Conservation (phyloP, 2,113 vertebrate species). For the Cavia aperea region DNA sequence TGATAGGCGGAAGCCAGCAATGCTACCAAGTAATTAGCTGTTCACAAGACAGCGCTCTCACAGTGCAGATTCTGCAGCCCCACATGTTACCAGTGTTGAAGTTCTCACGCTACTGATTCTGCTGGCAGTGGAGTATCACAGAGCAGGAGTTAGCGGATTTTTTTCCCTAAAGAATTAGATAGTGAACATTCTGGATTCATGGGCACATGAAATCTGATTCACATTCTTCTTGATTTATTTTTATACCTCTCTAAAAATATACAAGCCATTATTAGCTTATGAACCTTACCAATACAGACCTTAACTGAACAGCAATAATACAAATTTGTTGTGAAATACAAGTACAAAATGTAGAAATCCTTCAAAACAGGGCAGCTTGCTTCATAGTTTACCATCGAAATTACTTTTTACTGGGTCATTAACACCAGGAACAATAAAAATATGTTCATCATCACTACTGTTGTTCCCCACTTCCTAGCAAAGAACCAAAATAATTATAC, state of each 20-base stretch:
- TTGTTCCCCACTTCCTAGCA: not conserved
- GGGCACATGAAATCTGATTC: not conserved
- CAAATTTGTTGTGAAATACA: not conserved
- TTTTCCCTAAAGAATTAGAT: conserved; percentile 18
- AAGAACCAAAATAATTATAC: not conserved
- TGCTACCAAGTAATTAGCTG: not conserved
- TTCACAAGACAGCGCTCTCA: not conserved
- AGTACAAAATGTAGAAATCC: not conserved
- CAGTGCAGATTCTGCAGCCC: not conserved
- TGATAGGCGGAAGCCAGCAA: not conserved
- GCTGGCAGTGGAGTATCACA: not conserved
- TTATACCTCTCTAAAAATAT: not conserved
- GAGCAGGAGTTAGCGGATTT: not conserved
- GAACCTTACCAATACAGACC: not conserved
- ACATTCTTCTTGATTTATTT: conserved; percentile 5
- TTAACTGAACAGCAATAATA: not conserved
- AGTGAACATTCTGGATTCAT: not conserved
- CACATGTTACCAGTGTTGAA: not conserved
- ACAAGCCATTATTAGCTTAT: not conserved
- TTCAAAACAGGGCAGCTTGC: not conserved
- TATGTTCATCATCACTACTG: not conserved
- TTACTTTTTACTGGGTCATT: conserved; percentile 10
- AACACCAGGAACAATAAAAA: not conserved
- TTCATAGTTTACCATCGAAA: conserved; percentile 8
- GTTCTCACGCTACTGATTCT: not conserved